Conservation (phyloP, 92 coral and sea anemone genomes). For the Parazoanthus darwini region DNA sequence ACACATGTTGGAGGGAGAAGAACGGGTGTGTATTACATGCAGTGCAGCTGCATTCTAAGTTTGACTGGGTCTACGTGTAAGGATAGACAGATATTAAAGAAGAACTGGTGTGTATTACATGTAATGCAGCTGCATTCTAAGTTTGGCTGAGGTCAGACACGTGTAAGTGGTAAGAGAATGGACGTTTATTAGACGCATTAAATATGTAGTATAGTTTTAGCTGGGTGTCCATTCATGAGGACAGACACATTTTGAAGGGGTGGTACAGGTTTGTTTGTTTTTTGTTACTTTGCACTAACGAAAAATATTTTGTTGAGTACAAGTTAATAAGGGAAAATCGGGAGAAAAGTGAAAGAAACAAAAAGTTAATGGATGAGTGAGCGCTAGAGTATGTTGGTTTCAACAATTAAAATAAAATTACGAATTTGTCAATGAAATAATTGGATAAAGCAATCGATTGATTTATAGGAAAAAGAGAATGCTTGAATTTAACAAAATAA, state of each 20-base stretch:
- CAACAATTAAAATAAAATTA: too few species aligned
- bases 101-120: conserved; percentile 70
- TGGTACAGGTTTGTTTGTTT: conserved; percentile 65
- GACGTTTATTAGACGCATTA: conserved; percentile 46
- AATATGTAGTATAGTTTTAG: neutral
- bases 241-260: too few species aligned
- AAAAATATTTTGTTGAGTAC: too few species aligned
- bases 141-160: conserved; percentile 56
- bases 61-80: conserved; percentile 26
- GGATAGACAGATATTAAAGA: conserved; percentile 84
- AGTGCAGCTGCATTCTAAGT: neutral
- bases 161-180: conserved; percentile 78
- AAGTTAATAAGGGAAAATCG: conserved; percentile 41
- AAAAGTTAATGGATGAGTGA: too few species aligned
- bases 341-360: too few species aligned
- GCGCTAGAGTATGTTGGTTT: too few species aligned
- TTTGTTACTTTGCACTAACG: neutral
- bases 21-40: conserved; percentile 68
- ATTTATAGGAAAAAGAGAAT: too few species aligned
- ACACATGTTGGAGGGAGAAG: conserved; percentile 84
- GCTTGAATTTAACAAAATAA: too few species aligned
- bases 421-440: too few species aligned
- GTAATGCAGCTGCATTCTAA: neutral
- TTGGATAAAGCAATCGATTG: too few species aligned
- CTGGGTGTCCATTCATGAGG: too few species aligned